These are phyloP conservation scores for Cataglyphis cursor DNA, from an alignment of 2,888 invertebrate genomes.

Conservation along the genomic window DNA sequence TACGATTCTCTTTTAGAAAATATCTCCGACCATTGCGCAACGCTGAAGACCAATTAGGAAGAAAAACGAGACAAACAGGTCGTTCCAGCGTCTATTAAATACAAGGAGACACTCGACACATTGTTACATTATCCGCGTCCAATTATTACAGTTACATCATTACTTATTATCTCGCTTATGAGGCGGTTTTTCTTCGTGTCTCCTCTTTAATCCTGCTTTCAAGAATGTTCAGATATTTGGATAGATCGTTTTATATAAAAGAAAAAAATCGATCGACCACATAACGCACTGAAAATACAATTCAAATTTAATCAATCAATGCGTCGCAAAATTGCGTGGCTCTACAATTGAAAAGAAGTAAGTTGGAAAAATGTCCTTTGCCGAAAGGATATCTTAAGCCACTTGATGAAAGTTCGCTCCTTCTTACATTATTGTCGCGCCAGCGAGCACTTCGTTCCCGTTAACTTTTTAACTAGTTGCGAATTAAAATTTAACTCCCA, in stretches of 20 bases:
- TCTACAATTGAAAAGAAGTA: slow-evolving; percentile 15
- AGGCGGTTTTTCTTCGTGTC: not conserved
- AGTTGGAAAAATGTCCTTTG: not conserved
- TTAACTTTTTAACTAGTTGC: slow-evolving; percentile 83
- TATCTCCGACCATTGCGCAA: not conserved
- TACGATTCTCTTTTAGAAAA: slow-evolving; percentile 30
- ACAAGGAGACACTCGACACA: slow-evolving; percentile 31
- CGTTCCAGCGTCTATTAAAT: slow-evolving; percentile 28
- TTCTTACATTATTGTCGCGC: slow-evolving; percentile 74
- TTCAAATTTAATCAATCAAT: slow-evolving; percentile 71
- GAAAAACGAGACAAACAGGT: slow-evolving; percentile 27
- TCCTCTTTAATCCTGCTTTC: slow-evolving; percentile 58
- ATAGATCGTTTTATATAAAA: slow-evolving; percentile 61
- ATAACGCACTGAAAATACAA: slow-evolving; percentile 53
- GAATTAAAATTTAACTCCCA: slow-evolving; percentile 82
- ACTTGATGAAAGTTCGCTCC: slow-evolving; percentile 73
- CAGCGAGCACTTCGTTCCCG: slow-evolving; percentile 56
- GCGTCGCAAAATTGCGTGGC: slow-evolving; percentile 70
- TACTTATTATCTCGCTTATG: slow-evolving; percentile 27
- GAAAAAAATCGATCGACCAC: slow-evolving; percentile 57
- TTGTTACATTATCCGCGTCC: slow-evolving; percentile 15
- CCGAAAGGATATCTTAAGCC: slow-evolving; percentile 55
- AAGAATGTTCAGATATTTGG: slow-evolving; percentile 44
- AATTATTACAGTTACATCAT: slow-evolving; percentile 44
- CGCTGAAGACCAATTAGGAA: slow-evolving; percentile 42